Evolutionary conservation across 2,888 invertebrate species (phyloP).

Genomic region (Drosophila testacea): DNA sequence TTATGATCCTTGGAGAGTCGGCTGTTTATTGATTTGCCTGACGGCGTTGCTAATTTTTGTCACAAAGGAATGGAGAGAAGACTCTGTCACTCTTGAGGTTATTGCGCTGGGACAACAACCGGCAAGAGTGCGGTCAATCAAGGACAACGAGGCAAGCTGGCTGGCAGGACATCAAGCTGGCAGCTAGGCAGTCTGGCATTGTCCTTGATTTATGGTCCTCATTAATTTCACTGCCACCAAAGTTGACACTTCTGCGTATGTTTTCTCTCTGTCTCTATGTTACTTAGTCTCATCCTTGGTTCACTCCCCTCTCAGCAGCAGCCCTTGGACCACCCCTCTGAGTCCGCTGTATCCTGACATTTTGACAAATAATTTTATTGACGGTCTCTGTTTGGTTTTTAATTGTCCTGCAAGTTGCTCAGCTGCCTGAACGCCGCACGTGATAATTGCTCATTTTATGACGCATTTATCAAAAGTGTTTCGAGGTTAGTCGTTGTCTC

Average conservation of each 20-base stretch:
- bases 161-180: constrained; percentile 12
- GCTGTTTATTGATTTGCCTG: constrained; percentile 74
- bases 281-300: constrained; percentile 3
- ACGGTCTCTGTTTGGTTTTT: constrained; percentile 77
- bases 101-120: constrained; percentile 28
- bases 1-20: constrained; percentile 60
- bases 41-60: constrained; percentile 68
- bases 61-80: constrained; percentile 41
- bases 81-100: constrained; percentile 20
- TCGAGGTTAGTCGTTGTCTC: constrained; percentile 33
- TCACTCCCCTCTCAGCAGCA: constrained; percentile 42
- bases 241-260: constrained; percentile 71
- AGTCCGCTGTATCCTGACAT: constrained; percentile 59
- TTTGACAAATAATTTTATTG: constrained; percentile 83
- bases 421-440: constrained; percentile 66
- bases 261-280: constrained; percentile 4
- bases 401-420: constrained; percentile 66
- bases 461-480: constrained; percentile 78
- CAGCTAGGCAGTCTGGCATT: constrained; percentile 40
- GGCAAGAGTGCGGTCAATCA: constrained; percentile 80
- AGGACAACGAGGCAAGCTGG: constrained; percentile 57
- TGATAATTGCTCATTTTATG: constrained; percentile 82
- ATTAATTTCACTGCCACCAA: constrained; percentile 75
- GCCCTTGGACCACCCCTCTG: constrained; percentile 22
- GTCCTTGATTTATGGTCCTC: constrained; percentile 77